Base-by-base conservation (phyloP, 2,113 vertebrate species). In the Rutilus rutilus region DNA sequence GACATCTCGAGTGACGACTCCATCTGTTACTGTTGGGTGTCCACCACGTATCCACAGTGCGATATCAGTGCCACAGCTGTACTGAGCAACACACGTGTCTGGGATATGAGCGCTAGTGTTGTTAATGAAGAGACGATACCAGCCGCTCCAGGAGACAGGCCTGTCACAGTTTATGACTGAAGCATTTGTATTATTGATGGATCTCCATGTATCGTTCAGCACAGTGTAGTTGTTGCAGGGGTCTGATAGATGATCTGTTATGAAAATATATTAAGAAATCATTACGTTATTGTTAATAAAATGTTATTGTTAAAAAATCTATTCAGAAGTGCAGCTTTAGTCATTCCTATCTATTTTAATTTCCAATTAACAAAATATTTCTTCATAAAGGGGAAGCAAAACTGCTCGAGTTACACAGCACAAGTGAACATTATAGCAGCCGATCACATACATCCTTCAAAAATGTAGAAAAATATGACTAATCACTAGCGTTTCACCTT, bases 211-310 rank as follows among this genome's bases (percentile, higher is more conserved):
- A 3, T 84, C 7, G 4, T 60, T 33, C 69, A 75, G 69, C 5
- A 30, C 69, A 27, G 14, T 47, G 82, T 84, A 84, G 82, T 39
- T 69, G 57, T 59, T 15, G 36, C 82, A 84, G 54, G 82, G 67
- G 23, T 84, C 82, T 52, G 23, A 52, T 0, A 50, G 19, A 30
- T 0, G 7, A 21, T 1, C 62, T 52, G 19, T 21, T 23, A 14
- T 14, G 4, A 62, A 64, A 30, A 30, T 64, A 64, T 62, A 12
- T 25, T 5, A 54, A 62, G 57, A 25, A 62, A 25, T 62, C 1
- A 25, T 25, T 1, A 62, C 59, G 15, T 19, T 19, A 19, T 60
- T n/a, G 23, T 60, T 1, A 60, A 11, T 4, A n/a, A 60, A n/a
- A 9, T n/a, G 2, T 4, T 9, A 3, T n/a, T 60, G 23, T 25